Conservation (phyloP, 2,888 invertebrate species). For the Molorchus minor region DNA sequence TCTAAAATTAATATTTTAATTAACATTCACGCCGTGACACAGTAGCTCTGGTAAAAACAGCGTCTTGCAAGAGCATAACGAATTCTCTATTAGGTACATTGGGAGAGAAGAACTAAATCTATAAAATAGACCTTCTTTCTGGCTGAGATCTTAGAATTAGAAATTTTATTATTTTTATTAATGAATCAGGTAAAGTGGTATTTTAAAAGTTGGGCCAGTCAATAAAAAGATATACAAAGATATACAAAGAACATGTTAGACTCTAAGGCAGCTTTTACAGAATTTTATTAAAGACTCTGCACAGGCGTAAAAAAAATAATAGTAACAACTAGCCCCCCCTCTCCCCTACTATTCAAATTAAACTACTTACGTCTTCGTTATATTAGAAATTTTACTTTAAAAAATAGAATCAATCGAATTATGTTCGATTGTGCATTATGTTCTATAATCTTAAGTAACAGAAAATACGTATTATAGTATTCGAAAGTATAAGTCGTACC, state of each 20-base stretch:
- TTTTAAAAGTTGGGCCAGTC: too few species aligned
- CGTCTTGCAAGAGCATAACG: not conserved
- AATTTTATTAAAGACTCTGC: too few species aligned
- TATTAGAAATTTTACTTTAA: too few species aligned
- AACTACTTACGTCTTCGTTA: too few species aligned
- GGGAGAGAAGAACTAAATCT: not conserved
- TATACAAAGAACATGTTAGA: not conserved
- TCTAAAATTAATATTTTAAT: constrained; percentile 1
- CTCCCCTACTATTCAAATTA: too few species aligned
- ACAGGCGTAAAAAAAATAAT: too few species aligned
- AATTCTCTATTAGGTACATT: not conserved
- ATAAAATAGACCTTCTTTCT: not conserved
- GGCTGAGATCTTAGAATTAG: not conserved
- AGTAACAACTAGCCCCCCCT: too few species aligned
- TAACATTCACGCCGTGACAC: not conserved
- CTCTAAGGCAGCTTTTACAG: not conserved
- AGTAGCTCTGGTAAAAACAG: not conserved
- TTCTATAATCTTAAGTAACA: too few species aligned
- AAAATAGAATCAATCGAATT: too few species aligned
- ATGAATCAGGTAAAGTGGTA: not conserved
- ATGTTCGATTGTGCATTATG: too few species aligned
- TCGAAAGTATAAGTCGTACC: too few species aligned
- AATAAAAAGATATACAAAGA: not conserved
- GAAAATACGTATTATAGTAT: too few species aligned
- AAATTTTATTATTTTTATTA: not conserved